Base-by-base conservation (phyloP, 2,113 vertebrate species). In the Oryzias curvinotus region DNA sequence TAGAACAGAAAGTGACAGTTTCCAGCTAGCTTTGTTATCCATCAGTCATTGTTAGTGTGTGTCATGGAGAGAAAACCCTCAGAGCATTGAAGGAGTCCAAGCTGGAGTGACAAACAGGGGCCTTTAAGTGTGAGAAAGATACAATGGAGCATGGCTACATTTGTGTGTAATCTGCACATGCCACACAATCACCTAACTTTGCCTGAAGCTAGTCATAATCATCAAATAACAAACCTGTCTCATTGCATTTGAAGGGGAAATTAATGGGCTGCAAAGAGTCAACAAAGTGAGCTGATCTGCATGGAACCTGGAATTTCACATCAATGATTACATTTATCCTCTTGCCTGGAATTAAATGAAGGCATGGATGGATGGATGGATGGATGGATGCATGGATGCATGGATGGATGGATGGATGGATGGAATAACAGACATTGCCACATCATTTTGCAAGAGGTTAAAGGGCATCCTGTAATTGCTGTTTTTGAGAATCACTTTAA, bases 41-140 rank as follows among this genome's bases (percentile, higher is more conserved):
- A 81, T 89, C 85, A 84, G 72, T 89, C 87, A 89, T 79, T 83
- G 85, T 88, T 88, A 81, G 77, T 75, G 54, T 68, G 73, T 74
- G 83, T 83, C 77, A 74, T 65, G 59, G 57, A 64, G 55, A 65
- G 52, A 81, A 80, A 87, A 56, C 44, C 42, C 68, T 80, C 36
- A 50, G 64, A 77, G 78, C 52, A 4, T 26, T 18, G 28, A 80
- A 49, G 54, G 75, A 79, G 65, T 44, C 49, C 28, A 50, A 43
- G 45, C 52, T 47, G 36, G 52, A 70, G 19, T n/a, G 49, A 64
- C 52, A 48, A 71, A 56, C 36, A 18, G 60, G 25, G 56, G 53
- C 28, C 54, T 75, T 53, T 58, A 47, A 64, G 53, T 67, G 47
- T 48, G 52, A 64, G 58, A 49, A 65, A 30, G 36, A 45, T 23